A percentile compares a stretch with the other conserved stretches of the same genome.
These are phyloP conservation scores for Polyergus mexicanus DNA, from an alignment of 1,140 invertebrate genomes.

Conservation along the genomic window DNA sequence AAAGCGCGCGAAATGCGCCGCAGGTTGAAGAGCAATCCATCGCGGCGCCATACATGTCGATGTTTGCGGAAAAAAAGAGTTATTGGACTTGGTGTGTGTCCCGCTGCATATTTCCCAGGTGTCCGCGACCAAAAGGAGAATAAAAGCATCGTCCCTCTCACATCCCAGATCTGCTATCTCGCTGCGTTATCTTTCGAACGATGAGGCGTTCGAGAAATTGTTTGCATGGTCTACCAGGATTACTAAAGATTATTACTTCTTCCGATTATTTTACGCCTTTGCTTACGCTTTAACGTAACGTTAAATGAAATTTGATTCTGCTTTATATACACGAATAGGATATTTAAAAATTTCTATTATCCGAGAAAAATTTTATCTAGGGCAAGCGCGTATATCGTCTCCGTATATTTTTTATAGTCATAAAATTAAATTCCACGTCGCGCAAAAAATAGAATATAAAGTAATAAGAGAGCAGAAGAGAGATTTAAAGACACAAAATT, in stretches of 20 bases:
- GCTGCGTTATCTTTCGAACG: background rate
- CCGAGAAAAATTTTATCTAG: background rate
- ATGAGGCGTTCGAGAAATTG: background rate
- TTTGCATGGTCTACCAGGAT: background rate
- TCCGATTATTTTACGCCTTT: background rate
- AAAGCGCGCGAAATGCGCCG: conserved; percentile 3
- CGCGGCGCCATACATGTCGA: conserved; percentile 4
- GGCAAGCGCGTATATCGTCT: background rate
- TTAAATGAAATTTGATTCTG: conserved; percentile 14
- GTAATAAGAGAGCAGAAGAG: background rate
- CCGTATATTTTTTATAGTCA: conserved; percentile 9
- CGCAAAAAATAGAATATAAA: conserved; percentile 2
- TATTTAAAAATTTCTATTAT: background rate
- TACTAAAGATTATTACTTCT: conserved; percentile 2
- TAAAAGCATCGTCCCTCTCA: background rate
- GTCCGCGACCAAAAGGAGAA: conserved; percentile 39
- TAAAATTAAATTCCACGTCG: conserved; percentile 32
- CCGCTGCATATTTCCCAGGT: conserved; percentile 6
- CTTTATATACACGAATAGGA: too few species aligned
- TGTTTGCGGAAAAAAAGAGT: conserved; percentile 18
- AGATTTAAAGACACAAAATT: conserved; percentile 64
- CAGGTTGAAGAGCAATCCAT: conserved; percentile 45
- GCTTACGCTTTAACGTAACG: background rate
- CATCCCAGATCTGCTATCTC: background rate
- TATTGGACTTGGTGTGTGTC: conserved; percentile 37